Evolutionary conservation across 2,888 invertebrate genomes (phyloP), one percentile per base, ranked within the genome.

Genomic region (Caenorhabditis sp.): DNA sequence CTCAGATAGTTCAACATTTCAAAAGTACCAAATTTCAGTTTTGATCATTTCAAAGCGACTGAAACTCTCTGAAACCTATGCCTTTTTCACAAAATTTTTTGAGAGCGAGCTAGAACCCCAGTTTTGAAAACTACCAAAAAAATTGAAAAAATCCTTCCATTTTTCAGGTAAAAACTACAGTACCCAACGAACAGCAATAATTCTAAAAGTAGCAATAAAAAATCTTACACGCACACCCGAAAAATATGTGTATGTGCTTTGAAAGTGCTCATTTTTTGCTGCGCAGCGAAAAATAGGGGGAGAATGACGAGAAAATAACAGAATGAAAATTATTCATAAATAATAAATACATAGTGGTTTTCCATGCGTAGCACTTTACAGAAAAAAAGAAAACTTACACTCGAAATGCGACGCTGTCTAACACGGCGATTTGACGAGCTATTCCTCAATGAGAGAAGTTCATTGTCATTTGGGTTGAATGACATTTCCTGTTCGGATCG

Each of bases 321-420:
- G 43, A 43, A 43, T 43, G 43, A 43, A 43, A 43, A 43, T 43
- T 43, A 43, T 43, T 43, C 43, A 43, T 43, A 14, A 43, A 43
- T 43, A 43, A 43, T 43, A 43, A 57, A 57, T 57, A 57, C 31
- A 25, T 20, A 27, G 26, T 27, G 7, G 4, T 57, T 26, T 57
- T 57, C 23, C 1, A 23, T 27, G 27, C 20, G 25, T 26, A 25
- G 12, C 43, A 43, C 43, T 43, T 43, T 43, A 38, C 23, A n/a
- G n/a, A n/a, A n/a, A n/a, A n/a, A n/a, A n/a, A n/a, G n/a, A 21
- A 12, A 17, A 38, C 73, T 65, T 23, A 68, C 73, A 43, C 73
- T 73, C 1, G 68, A 63, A 8, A 73, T 68, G 5, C 68, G 60
- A 20, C 61, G 59, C 7, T 61, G 31, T 31, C 31, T 4, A 7